Base-by-base conservation (phyloP, 2,797 vertebrate species). In the Neosalanx taihuensis region DNA sequence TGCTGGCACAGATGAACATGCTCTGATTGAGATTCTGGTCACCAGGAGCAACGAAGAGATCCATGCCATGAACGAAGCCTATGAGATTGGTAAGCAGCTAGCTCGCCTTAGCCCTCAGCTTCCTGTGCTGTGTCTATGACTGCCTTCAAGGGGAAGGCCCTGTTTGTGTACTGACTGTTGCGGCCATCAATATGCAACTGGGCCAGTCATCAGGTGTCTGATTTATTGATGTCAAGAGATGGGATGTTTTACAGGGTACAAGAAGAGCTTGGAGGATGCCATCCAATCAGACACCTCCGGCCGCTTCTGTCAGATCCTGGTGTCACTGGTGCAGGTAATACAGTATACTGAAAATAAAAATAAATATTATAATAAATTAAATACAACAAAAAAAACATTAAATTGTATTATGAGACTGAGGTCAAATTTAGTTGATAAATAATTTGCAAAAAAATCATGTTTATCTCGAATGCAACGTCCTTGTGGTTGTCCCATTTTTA, bases 261-360 rank as follows among this genome's bases (percentile, higher is more conserved):
- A 96, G 81, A 97, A 90, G 81, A 87, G 92, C 75, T 80, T 99
- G 82, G 97, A 99, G 83, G 94, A 96, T 0, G 94, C 92, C 66
- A 88, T 99, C 81, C 91, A 91, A 78, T 97, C 96, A 0, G 97
- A 99, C 78, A 99, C 97, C 0, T 98, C 97, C 0, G 97, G 96
- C 41, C 94, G 92, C 78, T 98, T 99, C 88, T 95, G 93, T 81
- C 94, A 93, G 84, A 96, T 98, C 81, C 95, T 99, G 0, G 85
- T 98, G 63, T 97, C 97, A 72, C 89, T 99, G 69, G 93, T 94
- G 67, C 94, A 96, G 93, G 97, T 99, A 92, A 29, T 58, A 29
- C 37, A 56, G 12, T 56, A 56, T 4, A 56, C 18, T 56, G 41
- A 46, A 3, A 46, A 12, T 46, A 13, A 26, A 26, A 26, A 46